These are phyloP conservation scores for Heteractis magnifica DNA, from an alignment of 92 coral and sea anemone species.

Conservation along the genomic window DNA sequence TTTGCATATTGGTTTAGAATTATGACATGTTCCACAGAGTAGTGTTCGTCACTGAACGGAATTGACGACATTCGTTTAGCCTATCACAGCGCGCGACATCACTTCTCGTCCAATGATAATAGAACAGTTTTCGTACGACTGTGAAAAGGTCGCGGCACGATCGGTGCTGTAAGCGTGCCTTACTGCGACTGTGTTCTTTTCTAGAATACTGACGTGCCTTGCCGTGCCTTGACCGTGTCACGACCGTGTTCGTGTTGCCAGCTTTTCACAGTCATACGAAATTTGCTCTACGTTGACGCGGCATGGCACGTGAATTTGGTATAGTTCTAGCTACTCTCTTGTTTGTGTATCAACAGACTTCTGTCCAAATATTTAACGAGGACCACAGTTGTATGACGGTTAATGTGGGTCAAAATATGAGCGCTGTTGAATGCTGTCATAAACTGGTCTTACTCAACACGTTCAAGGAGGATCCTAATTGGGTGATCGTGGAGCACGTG, in stretches of 20 bases:
- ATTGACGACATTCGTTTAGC: too few relatives aligned
- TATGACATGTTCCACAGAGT: too few relatives aligned
- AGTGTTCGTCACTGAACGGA: too few relatives aligned
- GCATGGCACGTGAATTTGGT: not conserved
- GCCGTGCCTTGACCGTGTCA: too few relatives aligned
- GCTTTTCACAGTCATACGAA: not conserved
- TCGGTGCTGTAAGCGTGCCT: too few relatives aligned
- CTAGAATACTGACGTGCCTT: too few relatives aligned
- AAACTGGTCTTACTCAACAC: constrained; percentile 61
- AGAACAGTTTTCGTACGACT: too few relatives aligned
- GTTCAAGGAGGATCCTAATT: constrained; percentile 54
- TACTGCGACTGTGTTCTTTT: too few relatives aligned
- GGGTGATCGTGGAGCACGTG: constrained; percentile 72
- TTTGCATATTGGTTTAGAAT: too few relatives aligned
- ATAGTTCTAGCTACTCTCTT: not conserved
- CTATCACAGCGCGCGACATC: too few relatives aligned
- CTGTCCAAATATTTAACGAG: constrained; percentile 47
- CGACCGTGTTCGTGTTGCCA: not conserved
- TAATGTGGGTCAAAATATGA: constrained; percentile 37
- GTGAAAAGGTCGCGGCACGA: too few relatives aligned
- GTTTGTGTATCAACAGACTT: not conserved
- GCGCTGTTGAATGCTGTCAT: constrained; percentile 71
- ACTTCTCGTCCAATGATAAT: too few relatives aligned
- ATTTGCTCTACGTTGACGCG: not conserved
- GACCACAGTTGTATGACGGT: constrained; percentile 53